phyloP scores from a whole-genome alignment of 2,797 vertebrate species.

The Podarcis siculus region DNA sequence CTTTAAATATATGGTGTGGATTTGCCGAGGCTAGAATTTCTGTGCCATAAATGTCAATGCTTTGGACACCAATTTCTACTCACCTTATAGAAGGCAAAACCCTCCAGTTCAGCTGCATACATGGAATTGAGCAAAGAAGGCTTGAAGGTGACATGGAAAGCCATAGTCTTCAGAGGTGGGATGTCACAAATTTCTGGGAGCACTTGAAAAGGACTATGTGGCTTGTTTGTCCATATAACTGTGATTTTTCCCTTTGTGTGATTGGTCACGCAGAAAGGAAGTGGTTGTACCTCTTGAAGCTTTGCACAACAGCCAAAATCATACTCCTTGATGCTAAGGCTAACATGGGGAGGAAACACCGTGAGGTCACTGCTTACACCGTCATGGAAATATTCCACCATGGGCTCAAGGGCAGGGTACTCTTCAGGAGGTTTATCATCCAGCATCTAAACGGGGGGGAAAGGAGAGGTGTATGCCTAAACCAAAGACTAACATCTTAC shows the following conservation, averaged over 20 bases:
- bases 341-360: slow-evolving; percentile 77
- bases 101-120: slow-evolving; percentile 88
- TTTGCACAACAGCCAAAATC: slow-evolving; percentile 82
- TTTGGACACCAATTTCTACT: slow-evolving; percentile 26
- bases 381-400: slow-evolving; percentile 80
- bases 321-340: slow-evolving; percentile 80
- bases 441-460: slow-evolving; percentile 56
- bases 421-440: slow-evolving; percentile 48
- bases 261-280: slow-evolving; percentile 85
- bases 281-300: slow-evolving; percentile 40
- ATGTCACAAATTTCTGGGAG: slow-evolving; percentile 82
- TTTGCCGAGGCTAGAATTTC: not conserved
- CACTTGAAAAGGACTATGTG: slow-evolving; percentile 82
- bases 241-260: slow-evolving; percentile 86
- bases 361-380: slow-evolving; percentile 58
- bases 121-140: slow-evolving; percentile 82
- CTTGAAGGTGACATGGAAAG: slow-evolving; percentile 84
- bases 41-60: not conserved
- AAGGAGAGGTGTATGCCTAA: slow-evolving; percentile 26
- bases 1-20: too few relatives aligned
- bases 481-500: not conserved
- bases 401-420: slow-evolving; percentile 53
- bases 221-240: slow-evolving; percentile 83
- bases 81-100: slow-evolving; percentile 89
- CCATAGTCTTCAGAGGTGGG: slow-evolving; percentile 86